Base-by-base conservation (phyloP, 2,797 vertebrate species). In the Sebastes diploproa region DNA sequence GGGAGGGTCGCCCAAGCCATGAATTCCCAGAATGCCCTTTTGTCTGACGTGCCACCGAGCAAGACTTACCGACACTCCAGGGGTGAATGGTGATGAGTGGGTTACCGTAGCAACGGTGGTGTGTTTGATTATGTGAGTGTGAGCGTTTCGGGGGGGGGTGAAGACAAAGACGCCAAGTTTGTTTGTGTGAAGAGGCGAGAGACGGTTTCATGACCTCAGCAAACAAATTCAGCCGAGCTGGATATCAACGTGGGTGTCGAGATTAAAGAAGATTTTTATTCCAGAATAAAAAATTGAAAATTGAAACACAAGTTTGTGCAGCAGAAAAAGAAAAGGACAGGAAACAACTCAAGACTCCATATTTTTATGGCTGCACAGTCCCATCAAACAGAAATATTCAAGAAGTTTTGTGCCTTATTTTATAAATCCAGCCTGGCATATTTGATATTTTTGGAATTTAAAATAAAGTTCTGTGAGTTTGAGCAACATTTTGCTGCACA, bases 21-120 rank as follows among this genome's bases (percentile, higher is more conserved):
- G 54, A 77, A 84, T 78, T 80, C 79, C 85, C 74, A 85, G 84
- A 86, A 87, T 80, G 68, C 81, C 84, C 91, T 87, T 92, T 93
- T 92, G 91, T 89, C 68, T 23, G 63, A 82, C 72, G 55, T 89
- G 90, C 86, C 92, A 91, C 85, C 60, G 38, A 63, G 59, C 71
- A 81, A 91, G 90, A 88, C 84, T 78, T 79, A 81, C 68, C 63
- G 71, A 75, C 86, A 87, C 88, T 85, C 65, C 62, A 78, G 80
- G 80, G 56, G 77, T 81, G 87, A 90, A 88, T 91, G 75, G 71
- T 12, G 73, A 72, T 25, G 85, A 78, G 76, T 72, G 73, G 60
- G 82, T 95, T 81, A 34, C 94, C 80, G 38, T 88, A 71, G 94
- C 54, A 88, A 94, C 92, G 6, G 77, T 10, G 7, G 84, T 75